Percentiles rank a stretch among this genome's conserved stretches.
Conservation (phyloP, 2,888 invertebrate species). For the Cheilosia vulpina region DNA sequence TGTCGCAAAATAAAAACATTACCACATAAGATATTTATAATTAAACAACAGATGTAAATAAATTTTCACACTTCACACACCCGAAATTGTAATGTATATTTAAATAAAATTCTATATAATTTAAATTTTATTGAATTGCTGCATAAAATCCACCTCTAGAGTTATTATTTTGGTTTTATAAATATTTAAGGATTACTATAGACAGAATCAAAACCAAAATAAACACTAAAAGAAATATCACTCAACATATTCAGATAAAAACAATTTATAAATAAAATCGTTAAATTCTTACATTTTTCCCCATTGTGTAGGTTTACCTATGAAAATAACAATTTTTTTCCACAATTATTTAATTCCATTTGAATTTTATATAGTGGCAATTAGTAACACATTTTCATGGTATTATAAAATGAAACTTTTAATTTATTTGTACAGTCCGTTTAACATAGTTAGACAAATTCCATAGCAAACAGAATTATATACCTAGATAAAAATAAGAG, state of each 20-base stretch:
- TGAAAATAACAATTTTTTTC: slow-evolving; percentile 3
- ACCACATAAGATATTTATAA: slow-evolving; percentile 52
- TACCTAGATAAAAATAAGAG: slow-evolving; percentile 1
- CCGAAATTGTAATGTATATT: slow-evolving; percentile 5
- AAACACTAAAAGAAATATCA: slow-evolving; percentile 39
- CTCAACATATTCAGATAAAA: slow-evolving; percentile 50
- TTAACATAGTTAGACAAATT: slow-evolving; percentile 62
- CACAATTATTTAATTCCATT: slow-evolving; percentile 12
- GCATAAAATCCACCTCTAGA: slow-evolving; percentile 48
- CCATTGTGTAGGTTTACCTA: slow-evolving; percentile 30
- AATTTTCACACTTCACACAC: slow-evolving; percentile 48
- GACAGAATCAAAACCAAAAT: slow-evolving; percentile 15
- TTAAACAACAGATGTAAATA: slow-evolving; percentile 59
- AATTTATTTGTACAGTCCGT: slow-evolving; percentile 60
- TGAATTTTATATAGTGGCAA: slow-evolving; percentile 36
- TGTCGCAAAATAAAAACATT: slow-evolving; percentile 70
- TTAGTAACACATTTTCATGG: slow-evolving; percentile 43
- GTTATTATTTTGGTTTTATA: slow-evolving; percentile 29
- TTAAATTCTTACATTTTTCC: slow-evolving; percentile 11
- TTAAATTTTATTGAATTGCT: slow-evolving; percentile 40
- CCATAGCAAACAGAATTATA: slow-evolving; percentile 19
- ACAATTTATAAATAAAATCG: not conserved
- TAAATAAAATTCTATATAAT: slow-evolving; percentile 10
- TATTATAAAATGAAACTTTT: not conserved
- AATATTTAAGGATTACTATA: slow-evolving; percentile 53